Evolutionary conservation across 2,113 vertebrate species (phyloP).

Genomic region (Pardalotus punctatus): DNA sequence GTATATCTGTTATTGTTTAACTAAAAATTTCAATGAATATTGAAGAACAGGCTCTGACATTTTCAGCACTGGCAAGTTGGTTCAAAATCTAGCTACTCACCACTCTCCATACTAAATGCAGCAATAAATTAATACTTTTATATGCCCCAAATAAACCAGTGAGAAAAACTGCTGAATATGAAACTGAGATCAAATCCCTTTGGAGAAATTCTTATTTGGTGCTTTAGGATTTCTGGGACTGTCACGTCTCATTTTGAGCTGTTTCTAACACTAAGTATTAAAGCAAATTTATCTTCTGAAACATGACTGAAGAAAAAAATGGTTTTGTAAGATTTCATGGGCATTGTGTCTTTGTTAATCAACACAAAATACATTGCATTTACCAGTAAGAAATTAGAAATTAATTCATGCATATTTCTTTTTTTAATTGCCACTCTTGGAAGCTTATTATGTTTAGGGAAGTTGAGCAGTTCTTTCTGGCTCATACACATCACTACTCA

Average conservation of each 20-base stretch:
- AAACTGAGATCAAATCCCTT: not conserved
- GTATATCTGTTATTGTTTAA: not conserved
- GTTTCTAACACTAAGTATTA: not conserved
- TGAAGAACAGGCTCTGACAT: not conserved
- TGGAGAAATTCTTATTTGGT: not conserved
- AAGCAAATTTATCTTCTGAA: constrained; percentile 1
- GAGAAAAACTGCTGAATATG: not conserved
- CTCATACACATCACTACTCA: not conserved
- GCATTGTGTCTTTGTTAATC: not conserved
- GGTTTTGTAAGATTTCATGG: not conserved
- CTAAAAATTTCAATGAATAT: not conserved
- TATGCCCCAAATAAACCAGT: not conserved
- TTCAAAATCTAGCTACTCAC: not conserved
- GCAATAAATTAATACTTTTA: not conserved
- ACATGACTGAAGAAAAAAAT: not conserved
- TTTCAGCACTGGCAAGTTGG: not conserved
- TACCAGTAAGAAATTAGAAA: not conserved
- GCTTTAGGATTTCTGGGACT: not conserved
- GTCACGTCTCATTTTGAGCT: not conserved
- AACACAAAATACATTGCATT: not conserved
- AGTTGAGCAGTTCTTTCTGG: not conserved
- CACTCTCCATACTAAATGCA: not conserved
- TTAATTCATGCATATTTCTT: not conserved
- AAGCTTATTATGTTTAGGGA: not conserved
- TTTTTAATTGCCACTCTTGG: not conserved